Base-by-base conservation (phyloP, 2,888 invertebrate genomes). In the Rhaphigaster nebulosa region DNA sequence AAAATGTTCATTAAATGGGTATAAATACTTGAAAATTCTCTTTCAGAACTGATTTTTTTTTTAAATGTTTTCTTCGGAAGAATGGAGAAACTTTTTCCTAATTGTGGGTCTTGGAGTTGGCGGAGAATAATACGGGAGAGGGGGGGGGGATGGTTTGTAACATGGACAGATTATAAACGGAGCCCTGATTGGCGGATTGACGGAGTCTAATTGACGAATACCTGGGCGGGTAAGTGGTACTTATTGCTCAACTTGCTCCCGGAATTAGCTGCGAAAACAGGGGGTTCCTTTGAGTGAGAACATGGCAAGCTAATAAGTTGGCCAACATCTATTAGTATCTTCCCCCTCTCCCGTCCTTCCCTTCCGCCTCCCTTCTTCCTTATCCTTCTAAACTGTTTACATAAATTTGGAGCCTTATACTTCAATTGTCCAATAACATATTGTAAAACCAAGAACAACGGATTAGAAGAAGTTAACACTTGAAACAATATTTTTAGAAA, bases 241-340 rank as follows among this genome's bases (percentile, higher is more conserved):
- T 84, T 84, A 84, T 84, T 84, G 84, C 84, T 84, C 80, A 80
- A 80, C 26, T 80, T 80, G 80, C 41, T 41, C 26, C 26, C 80
- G 12, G 80, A 80, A 80, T 80, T 80, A 80, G 80, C 80, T 84
- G 45, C 38, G 45, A 84, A 84, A 84, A 84, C 84, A 84, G 84
- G 84, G 84, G 45, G 84, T 15, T 23, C 84, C 84, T 84, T 84
- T 84, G 84, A 84, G 84, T 45, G 84, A 84, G 84, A 84, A 84
- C 45, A n/a, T n/a, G 84, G 45, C n/a, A 4, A 4, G 45, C n/a
- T 84, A 84, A 84, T 84, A 84, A 84, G 45, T 84, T 84, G 45
- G 10, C 84, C 45, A 50, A 84, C 84, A 84, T 84, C 84, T 84
- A 84, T 84, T 84, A 84, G 84, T 38, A 2, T 10, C 45, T 26